These are phyloP conservation scores for Gobionotothen gibberifrons DNA, from an alignment of 2,797 vertebrate species.

Conservation along the genomic window DNA sequence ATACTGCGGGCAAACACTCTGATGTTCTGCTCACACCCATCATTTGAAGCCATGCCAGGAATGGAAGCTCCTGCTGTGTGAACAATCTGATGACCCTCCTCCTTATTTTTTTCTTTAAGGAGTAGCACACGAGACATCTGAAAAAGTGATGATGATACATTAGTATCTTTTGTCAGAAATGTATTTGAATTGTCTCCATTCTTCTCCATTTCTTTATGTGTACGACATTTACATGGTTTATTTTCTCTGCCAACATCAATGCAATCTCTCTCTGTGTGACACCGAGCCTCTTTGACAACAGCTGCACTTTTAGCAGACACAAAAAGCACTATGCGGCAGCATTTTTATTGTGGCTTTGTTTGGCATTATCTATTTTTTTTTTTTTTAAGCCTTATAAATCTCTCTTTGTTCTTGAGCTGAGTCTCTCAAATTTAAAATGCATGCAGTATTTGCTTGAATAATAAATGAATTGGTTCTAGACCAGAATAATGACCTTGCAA, in stretches of 20 bases:
- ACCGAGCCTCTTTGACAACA: conserved; percentile 20
- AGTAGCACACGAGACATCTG: conserved; percentile 9
- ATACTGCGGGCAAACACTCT: conserved; percentile 29
- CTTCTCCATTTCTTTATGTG: conserved; percentile 18
- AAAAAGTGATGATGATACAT: not conserved
- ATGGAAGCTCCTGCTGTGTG: conserved; percentile 18
- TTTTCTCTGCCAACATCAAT: not conserved
- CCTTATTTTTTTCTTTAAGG: conserved; percentile 5
- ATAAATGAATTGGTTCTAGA: not conserved
- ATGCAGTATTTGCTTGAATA: not conserved
- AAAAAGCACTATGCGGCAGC: conserved; percentile 20
- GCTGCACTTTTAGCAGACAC: conserved; percentile 33
- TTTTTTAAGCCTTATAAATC: not conserved
- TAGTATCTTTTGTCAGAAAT: not conserved
- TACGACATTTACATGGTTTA: conserved; percentile 2
- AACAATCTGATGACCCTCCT: conserved; percentile 28
- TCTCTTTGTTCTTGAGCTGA: not conserved
- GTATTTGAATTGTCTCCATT: not conserved
- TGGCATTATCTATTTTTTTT: conserved; percentile 4
- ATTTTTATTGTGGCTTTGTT: not conserved
- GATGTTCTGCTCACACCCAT: conserved; percentile 11
- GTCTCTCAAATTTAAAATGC: not conserved
- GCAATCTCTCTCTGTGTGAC: conserved; percentile 1
- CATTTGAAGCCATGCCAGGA: conserved; percentile 14
- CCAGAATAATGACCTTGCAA: not conserved